Conservation (phyloP, 2,888 invertebrate species). For the Molanna angustata region DNA sequence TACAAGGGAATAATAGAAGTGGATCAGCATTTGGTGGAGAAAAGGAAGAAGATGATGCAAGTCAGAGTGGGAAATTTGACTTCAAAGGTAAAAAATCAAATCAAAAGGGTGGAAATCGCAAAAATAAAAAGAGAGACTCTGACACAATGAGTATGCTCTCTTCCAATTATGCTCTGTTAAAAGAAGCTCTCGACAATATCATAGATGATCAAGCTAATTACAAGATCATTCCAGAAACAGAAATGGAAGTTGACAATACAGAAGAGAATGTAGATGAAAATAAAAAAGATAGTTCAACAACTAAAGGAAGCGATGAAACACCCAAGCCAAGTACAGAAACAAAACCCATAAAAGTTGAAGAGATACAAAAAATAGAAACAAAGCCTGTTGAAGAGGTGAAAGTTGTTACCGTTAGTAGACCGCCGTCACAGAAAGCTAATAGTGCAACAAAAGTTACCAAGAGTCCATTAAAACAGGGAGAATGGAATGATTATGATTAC, state of each 20-base stretch:
- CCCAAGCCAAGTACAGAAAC: not conserved
- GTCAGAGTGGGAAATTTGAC: no score
- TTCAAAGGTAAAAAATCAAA: not conserved
- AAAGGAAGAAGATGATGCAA: not conserved
- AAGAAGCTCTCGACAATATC: slow-evolving; percentile 20
- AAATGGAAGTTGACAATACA: not conserved
- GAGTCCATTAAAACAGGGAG: slow-evolving; percentile 25
- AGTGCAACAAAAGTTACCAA: slow-evolving; percentile 7
- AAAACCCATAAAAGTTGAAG: slow-evolving; percentile 1
- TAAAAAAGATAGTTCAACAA: not conserved
- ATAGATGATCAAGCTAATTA: slow-evolving; percentile 20
- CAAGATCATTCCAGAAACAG: slow-evolving; percentile 16
- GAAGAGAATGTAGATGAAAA: not conserved
- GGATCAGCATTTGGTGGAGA: not conserved
- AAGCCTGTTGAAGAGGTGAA: not conserved
- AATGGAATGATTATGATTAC: slow-evolving; percentile 29
- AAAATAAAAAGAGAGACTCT: slow-evolving; percentile 13
- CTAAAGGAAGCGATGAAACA: not conserved
- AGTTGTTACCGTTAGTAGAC: slow-evolving; percentile 12
- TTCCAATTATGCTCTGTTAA: slow-evolving; percentile 14
- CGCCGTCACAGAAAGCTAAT: slow-evolving; percentile 16
- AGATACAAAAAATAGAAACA: not conserved
- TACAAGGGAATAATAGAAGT: not conserved
- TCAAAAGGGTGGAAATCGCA: slow-evolving; percentile 7
- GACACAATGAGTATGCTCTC: slow-evolving; percentile 16